Evolutionary conservation across 2,113 vertebrate genomes (phyloP).

Genomic region (Microtus ochrogaster): DNA sequence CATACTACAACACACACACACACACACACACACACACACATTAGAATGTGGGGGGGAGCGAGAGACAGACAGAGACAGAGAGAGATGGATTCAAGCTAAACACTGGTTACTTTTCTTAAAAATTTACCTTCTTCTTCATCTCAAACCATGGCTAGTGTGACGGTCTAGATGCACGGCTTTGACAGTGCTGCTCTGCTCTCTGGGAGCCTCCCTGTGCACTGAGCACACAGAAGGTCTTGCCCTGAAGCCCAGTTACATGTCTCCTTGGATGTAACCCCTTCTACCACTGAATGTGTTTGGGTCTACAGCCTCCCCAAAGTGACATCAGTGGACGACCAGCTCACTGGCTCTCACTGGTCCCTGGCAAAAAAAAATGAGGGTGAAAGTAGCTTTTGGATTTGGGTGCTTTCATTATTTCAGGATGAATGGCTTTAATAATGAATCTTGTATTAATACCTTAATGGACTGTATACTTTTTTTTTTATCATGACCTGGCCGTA

Average conservation of each 20-base stretch:
- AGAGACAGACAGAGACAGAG: background rate
- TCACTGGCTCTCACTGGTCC: background rate
- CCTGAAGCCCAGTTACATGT: background rate
- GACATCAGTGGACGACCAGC: no score
- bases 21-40: no score
- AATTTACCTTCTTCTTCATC: background rate
- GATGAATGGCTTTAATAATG: slow-evolving; percentile 75
- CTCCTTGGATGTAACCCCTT: background rate
- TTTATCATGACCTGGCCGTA: slow-evolving; percentile 71
- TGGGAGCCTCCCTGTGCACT: background rate
- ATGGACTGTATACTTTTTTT: slow-evolving; percentile 50
- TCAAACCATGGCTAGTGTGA: background rate
- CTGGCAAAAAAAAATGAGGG: slow-evolving; percentile 11
- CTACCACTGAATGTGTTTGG: background rate
- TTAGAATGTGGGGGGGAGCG: background rate
- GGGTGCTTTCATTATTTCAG: slow-evolving; percentile 65
- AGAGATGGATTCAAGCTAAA: background rate
- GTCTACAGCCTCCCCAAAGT: background rate
- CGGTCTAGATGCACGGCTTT: background rate
- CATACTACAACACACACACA: background rate
- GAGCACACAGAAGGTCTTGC: background rate
- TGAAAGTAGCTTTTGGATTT: slow-evolving; percentile 59
- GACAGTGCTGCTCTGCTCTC: background rate
- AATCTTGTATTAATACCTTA: slow-evolving; percentile 68
- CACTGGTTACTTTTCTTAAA: background rate